Percentiles rank a stretch among this genome's conserved stretches.
Conservation (phyloP, 2,113 vertebrate species). For the Dicentrarchus labrax region DNA sequence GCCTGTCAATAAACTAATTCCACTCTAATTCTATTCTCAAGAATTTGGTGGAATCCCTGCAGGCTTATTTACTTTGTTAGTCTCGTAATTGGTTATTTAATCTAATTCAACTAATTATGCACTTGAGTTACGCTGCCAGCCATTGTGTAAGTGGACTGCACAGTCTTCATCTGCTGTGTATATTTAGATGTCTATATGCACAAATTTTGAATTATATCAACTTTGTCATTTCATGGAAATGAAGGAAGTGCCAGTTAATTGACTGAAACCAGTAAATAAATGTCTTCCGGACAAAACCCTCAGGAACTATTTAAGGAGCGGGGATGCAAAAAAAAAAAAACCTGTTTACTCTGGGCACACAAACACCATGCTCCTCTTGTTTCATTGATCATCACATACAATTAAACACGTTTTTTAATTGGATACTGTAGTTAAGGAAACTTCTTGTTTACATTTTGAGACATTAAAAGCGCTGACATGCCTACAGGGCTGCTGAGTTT, state of each 20-base stretch:
- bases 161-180: slow-evolving; percentile 54
- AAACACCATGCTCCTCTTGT: not conserved
- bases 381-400: slow-evolving; percentile 9
- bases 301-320: slow-evolving; percentile 35
- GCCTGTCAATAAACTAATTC: slow-evolving; percentile 82
- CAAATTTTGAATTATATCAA: slow-evolving; percentile 64
- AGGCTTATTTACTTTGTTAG: slow-evolving; percentile 84
- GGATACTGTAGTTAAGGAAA: not conserved
- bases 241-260: slow-evolving; percentile 62
- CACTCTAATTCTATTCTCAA: slow-evolving; percentile 78
- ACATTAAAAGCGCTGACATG: too few species aligned
- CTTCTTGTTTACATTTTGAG: not conserved
- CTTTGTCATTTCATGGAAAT: slow-evolving; percentile 67
- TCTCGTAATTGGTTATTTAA: slow-evolving; percentile 85
- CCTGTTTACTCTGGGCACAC: not conserved
- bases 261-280: slow-evolving; percentile 62
- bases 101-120: slow-evolving; percentile 83
- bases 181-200: slow-evolving; percentile 65
- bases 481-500: not conserved
- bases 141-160: slow-evolving; percentile 75
- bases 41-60: slow-evolving; percentile 76
- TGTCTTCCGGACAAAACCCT: slow-evolving; percentile 29
- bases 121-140: slow-evolving; percentile 78
- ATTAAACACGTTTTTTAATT: not conserved
- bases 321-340: slow-evolving; percentile 8